Evolutionary conservation across 2,888 invertebrate species (phyloP).

Genomic region (Dicyrtomina minuta): DNA sequence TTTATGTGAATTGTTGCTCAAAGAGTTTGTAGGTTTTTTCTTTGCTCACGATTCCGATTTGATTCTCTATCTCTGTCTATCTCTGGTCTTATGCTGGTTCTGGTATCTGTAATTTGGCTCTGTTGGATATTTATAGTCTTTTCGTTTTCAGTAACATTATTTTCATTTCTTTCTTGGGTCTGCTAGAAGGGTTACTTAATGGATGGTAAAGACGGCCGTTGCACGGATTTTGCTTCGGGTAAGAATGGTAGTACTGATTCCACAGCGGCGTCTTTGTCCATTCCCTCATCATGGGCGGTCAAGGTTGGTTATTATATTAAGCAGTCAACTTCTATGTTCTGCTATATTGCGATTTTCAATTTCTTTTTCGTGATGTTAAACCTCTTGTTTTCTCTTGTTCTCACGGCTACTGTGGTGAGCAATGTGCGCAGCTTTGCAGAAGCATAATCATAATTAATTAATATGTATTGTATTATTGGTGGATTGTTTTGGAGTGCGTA

Average conservation of each 20-base stretch:
- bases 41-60: background rate
- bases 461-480: too few species aligned
- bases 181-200: slow-evolving; percentile 22
- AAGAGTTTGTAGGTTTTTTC: background rate
- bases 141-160: background rate
- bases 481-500: too few species aligned
- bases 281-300: background rate
- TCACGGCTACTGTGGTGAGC: too few species aligned
- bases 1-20: background rate
- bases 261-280: slow-evolving; percentile 7
- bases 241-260: too few species aligned
- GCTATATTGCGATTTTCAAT: background rate
- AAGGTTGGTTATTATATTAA: slow-evolving; percentile 23
- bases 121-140: slow-evolving; percentile 12
- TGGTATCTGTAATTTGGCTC: background rate
- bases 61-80: background rate
- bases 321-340: too few species aligned
- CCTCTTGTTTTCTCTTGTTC: too few species aligned
- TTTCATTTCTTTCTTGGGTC: background rate
- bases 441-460: too few species aligned
- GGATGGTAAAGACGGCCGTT: slow-evolving; percentile 18
- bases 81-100: background rate
- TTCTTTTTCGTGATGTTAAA: background rate
- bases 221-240: background rate
- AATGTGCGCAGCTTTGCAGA: too few species aligned